A percentile compares a stretch with the other conserved stretches of the same genome.
Conservation (phyloP, 1,140 invertebrate species). For the Whitmania pigra region DNA sequence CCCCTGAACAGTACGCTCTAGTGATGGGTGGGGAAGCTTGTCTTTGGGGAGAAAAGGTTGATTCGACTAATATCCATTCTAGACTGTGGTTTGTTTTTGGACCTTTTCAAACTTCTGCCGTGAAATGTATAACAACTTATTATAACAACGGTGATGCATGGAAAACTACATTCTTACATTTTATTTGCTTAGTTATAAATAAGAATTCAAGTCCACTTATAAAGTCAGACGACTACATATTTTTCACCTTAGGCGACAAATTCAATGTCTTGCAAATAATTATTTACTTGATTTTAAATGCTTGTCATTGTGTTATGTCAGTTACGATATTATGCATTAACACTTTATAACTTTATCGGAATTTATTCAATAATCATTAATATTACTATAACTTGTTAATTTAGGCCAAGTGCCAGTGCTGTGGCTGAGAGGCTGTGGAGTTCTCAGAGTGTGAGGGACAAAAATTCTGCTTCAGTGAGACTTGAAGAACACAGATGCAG, state of each 20-base stretch:
- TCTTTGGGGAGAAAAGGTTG: slow-evolving; percentile 35
- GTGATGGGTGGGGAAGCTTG: slow-evolving; percentile 39
- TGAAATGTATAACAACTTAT: no score
- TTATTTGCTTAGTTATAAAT: no score
- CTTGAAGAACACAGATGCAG: slow-evolving; percentile 72
- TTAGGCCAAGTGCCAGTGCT: slow-evolving; percentile 55
- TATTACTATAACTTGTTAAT: background rate
- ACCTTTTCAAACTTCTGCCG: no score
- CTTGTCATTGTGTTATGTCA: no score
- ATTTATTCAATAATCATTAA: background rate
- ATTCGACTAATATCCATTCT: slow-evolving; percentile 26
- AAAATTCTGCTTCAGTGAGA: slow-evolving; percentile 45
- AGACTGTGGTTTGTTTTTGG: slow-evolving; percentile 25
- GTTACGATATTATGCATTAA: background rate
- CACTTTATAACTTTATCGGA: background rate
- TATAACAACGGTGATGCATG: no score
- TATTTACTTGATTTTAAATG: no score
- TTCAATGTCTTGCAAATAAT: no score
- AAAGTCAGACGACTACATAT: no score
- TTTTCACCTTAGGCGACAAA: no score
- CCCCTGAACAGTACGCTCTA: slow-evolving; percentile 29
- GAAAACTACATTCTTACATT: no score
- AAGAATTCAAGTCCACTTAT: no score
- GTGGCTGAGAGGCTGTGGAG: slow-evolving; percentile 74
- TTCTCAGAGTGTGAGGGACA: slow-evolving; percentile 38